Percentiles rank a stretch among this genome's conserved stretches.
These are phyloP conservation scores for Drosophila birchii DNA, from an alignment of 2,888 invertebrate genomes.

Conservation along the genomic window DNA sequence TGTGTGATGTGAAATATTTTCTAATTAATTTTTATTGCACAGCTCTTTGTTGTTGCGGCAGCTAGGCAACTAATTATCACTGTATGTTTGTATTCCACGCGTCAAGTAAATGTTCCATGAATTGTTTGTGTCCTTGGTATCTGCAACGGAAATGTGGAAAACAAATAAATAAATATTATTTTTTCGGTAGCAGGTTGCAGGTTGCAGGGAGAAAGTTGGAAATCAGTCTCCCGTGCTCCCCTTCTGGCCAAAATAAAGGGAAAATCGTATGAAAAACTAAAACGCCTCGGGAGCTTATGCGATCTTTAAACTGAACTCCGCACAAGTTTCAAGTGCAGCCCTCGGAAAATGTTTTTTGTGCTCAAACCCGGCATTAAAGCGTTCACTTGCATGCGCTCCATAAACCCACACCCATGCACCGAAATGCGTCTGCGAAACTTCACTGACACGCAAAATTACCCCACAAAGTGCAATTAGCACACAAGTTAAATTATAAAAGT, in stretches of 20 bases:
- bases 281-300: conserved; percentile 4
- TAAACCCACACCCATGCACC: conserved; percentile 29
- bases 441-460: conserved; percentile 69
- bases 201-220: neutral
- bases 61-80: conserved; percentile 33
- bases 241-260: neutral
- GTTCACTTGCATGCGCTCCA: conserved; percentile 30
- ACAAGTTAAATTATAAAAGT: conserved; percentile 71
- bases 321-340: conserved; percentile 44
- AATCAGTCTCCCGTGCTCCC: neutral
- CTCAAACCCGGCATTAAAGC: conserved; percentile 57
- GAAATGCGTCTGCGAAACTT: conserved; percentile 58
- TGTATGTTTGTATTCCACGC: conserved; percentile 29
- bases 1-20: conserved; percentile 56
- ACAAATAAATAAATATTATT: conserved; percentile 32
- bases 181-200: conserved; percentile 12
- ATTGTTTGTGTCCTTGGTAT: conserved; percentile 17
- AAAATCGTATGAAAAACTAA: neutral
- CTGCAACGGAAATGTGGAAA: conserved; percentile 28
- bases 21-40: conserved; percentile 64
- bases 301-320: conserved; percentile 36
- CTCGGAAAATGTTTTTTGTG: conserved; percentile 31
- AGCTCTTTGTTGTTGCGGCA: conserved; percentile 30
- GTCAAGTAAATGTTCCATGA: conserved; percentile 2
- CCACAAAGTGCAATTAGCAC: conserved; percentile 73